These are phyloP conservation scores for Nibea coibor DNA, from an alignment of 2,113 vertebrate species.

Conservation along the genomic window DNA sequence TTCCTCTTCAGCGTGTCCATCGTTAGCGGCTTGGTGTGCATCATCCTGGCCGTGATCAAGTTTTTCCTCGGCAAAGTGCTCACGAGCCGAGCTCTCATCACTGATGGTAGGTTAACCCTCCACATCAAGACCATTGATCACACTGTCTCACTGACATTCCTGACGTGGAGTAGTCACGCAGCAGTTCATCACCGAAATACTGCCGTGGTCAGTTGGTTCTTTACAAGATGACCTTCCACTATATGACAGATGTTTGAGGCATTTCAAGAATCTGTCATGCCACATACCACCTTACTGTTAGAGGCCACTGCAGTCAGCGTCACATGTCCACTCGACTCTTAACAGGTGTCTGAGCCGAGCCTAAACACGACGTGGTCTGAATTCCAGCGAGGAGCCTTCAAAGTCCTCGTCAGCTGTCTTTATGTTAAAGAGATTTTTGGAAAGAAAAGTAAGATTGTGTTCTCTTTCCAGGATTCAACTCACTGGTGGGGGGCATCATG, in stretches of 20 bases:
- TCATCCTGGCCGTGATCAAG: constrained; percentile 90
- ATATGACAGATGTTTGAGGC: constrained; percentile 9
- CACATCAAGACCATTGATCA: too few relatives aligned
- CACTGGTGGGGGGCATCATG: constrained; percentile 95
- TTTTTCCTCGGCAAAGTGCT: constrained; percentile 96
- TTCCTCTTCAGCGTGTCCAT: constrained; percentile 97
- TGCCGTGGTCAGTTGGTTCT: background rate
- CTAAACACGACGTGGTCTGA: background rate
- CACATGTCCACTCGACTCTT: constrained; percentile 22
- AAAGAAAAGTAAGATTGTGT: background rate
- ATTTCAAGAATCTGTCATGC: constrained; percentile 13
- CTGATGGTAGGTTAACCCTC: constrained; percentile 87
- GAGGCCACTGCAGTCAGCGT: background rate
- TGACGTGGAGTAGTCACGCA: background rate
- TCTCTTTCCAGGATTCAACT: constrained; percentile 92
- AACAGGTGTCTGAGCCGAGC: background rate
- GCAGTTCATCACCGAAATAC: background rate
- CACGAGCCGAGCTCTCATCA: constrained; percentile 95
- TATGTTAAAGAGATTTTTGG: too few relatives aligned
- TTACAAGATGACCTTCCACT: background rate
- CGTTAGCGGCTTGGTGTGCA: constrained; percentile 93
- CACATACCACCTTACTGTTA: background rate
- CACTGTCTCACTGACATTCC: too few relatives aligned
- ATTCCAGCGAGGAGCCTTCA: background rate
- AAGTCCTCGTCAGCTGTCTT: background rate